Evolutionary conservation across 2,888 invertebrate genomes (phyloP).

Genomic region (Cerceris ruficornis): DNA sequence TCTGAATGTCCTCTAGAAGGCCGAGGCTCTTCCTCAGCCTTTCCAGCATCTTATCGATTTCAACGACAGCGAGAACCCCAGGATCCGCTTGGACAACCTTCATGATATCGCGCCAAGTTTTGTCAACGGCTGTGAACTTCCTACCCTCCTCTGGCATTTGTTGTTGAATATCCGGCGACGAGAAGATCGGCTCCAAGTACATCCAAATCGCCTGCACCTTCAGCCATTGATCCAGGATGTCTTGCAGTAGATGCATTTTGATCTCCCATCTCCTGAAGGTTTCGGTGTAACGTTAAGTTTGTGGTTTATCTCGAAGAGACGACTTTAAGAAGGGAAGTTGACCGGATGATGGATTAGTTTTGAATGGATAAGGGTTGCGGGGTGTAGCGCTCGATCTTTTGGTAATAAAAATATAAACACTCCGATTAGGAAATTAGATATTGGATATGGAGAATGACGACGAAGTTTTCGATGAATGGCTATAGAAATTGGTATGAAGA

Average conservation of each 20-base stretch:
- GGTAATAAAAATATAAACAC: too few relatives aligned
- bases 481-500: too few relatives aligned
- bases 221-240: slow-evolving; percentile 97
- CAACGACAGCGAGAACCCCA: slow-evolving; percentile 91
- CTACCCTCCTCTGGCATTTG: slow-evolving; percentile 99
- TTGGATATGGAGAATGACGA: not conserved
- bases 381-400: too few relatives aligned
- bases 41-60: slow-evolving; percentile 96
- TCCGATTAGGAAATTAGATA: not conserved
- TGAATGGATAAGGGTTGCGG: too few relatives aligned
- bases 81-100: slow-evolving; percentile 90
- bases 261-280: slow-evolving; percentile 91
- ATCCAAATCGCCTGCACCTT: slow-evolving; percentile 98
- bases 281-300: not conserved
- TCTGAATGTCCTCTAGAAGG: slow-evolving; percentile 94
- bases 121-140: slow-evolving; percentile 96
- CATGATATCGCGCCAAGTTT: slow-evolving; percentile 98
- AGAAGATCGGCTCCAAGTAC: slow-evolving; percentile 97
- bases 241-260: slow-evolving; percentile 92
- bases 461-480: not conserved
- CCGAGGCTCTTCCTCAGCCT: slow-evolving; percentile 93
- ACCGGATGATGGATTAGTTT: too few relatives aligned
- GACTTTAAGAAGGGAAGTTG: too few relatives aligned
- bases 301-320: not conserved
- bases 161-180: slow-evolving; percentile 97